Percentiles rank a stretch among this genome's conserved stretches.
Conservation (phyloP, 2,113 vertebrate species). For the Pao palembangensis region DNA sequence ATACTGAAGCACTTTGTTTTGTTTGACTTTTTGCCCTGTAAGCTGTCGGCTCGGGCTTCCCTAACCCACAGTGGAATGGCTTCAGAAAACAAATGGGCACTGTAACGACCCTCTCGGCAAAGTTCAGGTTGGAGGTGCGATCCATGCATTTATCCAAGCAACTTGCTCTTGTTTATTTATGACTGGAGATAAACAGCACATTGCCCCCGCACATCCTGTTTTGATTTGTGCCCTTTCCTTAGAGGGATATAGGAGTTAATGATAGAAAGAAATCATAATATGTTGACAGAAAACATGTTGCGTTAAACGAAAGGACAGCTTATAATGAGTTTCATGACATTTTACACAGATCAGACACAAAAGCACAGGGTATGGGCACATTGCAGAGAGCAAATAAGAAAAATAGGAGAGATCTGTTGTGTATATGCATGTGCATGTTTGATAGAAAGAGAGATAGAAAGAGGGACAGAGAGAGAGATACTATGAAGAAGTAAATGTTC, state of each 20-base stretch:
- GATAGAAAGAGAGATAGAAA: too few species aligned
- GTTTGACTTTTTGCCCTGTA: slow-evolving; percentile 57
- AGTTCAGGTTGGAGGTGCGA: slow-evolving; percentile 44
- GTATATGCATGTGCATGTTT: slow-evolving; percentile 21
- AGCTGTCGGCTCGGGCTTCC: slow-evolving; percentile 51
- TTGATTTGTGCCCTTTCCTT: slow-evolving; percentile 38
- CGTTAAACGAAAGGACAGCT: slow-evolving; percentile 20
- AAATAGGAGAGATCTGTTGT: slow-evolving; percentile 7
- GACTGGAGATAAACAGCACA: neutral
- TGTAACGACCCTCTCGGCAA: slow-evolving; percentile 44
- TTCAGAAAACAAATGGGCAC: slow-evolving; percentile 54
- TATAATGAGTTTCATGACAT: slow-evolving; percentile 34
- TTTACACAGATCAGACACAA: neutral
- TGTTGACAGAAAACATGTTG: too few species aligned
- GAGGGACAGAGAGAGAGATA: slow-evolving; percentile 1
- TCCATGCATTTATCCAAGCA: slow-evolving; percentile 54
- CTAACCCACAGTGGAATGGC: slow-evolving; percentile 44
- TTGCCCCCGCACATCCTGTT: slow-evolving; percentile 25
- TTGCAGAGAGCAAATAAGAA: slow-evolving; percentile 23
- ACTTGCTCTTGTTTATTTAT: slow-evolving; percentile 22
- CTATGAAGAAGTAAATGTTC: slow-evolving; percentile 53
- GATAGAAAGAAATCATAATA: neutral
- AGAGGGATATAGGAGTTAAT: slow-evolving; percentile 44
- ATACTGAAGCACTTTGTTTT: slow-evolving; percentile 57
- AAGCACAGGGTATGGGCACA: neutral